phyloP scores from a whole-genome alignment of 1,140 invertebrate genomes.

The Hyles vespertilio region DNA sequence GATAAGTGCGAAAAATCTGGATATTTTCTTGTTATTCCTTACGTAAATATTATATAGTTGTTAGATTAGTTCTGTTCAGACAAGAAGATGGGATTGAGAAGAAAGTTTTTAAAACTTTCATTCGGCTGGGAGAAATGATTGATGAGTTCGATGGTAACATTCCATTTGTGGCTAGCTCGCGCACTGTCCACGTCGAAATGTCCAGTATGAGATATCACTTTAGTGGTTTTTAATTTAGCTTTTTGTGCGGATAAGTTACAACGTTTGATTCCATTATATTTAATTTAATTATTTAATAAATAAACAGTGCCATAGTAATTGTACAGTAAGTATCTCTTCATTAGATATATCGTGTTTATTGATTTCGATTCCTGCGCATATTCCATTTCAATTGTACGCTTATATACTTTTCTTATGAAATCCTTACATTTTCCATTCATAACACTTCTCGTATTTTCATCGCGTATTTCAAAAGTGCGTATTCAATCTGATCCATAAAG shows the following conservation, averaged over 20 bases:
- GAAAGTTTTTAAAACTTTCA: conserved; percentile 9
- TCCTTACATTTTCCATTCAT: too few relatives aligned
- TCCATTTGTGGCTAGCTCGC: conserved; percentile 3
- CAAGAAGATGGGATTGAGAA: neutral
- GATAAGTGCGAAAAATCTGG: conserved; percentile 28
- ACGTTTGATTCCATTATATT: neutral
- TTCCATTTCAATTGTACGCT: too few relatives aligned
- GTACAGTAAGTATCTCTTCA: conserved; percentile 24
- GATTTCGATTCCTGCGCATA: neutral
- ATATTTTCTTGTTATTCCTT: conserved; percentile 41
- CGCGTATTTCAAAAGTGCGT: too few relatives aligned
- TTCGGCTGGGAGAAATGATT: conserved; percentile 1
- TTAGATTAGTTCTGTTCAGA: conserved; percentile 25
- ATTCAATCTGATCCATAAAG: too few relatives aligned
- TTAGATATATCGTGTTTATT: neutral
- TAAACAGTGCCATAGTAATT: conserved; percentile 35
- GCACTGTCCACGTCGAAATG: neutral
- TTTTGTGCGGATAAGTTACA: neutral
- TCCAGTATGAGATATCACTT: neutral
- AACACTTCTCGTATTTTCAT: too few relatives aligned
- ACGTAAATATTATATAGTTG: conserved; percentile 35
- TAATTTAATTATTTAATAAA: conserved; percentile 16
- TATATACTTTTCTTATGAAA: too few relatives aligned
- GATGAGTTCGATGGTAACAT: conserved; percentile 5
- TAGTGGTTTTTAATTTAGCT: neutral